Conservation (phyloP, 2,888 invertebrate species). For the Gnatocerus cornutus region DNA sequence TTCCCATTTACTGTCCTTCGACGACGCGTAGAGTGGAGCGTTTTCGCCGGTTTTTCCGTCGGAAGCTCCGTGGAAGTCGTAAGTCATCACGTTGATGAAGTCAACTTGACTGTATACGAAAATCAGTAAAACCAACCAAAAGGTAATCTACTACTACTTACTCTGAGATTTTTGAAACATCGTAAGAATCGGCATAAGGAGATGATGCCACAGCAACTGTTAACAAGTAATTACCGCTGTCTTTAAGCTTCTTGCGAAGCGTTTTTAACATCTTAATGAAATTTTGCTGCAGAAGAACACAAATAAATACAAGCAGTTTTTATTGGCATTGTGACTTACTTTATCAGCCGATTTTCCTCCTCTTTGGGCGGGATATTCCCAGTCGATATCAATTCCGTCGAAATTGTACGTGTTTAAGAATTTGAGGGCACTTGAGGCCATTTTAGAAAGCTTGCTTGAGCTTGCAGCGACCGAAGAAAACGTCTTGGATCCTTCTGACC, state of each 20-base stretch:
- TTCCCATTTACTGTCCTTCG: conserved; percentile 63
- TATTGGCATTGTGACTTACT: conserved; percentile 1
- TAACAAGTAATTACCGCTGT: conserved; percentile 11
- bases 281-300: conserved; percentile 35
- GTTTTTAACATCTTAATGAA: conserved; percentile 27
- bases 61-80: conserved; percentile 83
- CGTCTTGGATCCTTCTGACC: conserved; percentile 30
- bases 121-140: background rate
- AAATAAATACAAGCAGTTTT: conserved; percentile 1
- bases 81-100: conserved; percentile 82
- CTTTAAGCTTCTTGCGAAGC: conserved; percentile 14
- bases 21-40: conserved; percentile 76
- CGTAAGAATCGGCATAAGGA: conserved; percentile 20
- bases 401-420: conserved; percentile 28
- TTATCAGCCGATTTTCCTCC: conserved; percentile 28
- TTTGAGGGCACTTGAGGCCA: conserved; percentile 19
- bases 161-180: conserved; percentile 23
- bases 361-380: conserved; percentile 40
- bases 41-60: conserved; percentile 79
- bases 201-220: conserved; percentile 17
- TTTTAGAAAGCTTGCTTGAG: background rate
- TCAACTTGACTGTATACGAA: conserved; percentile 69
- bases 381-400: conserved; percentile 46
- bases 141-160: conserved; percentile 8
- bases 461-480: conserved; percentile 34